Evolutionary conservation across 2,113 vertebrate species (phyloP), one percentile per base, ranked within the genome.

Genomic region (Psophia crepitans): DNA sequence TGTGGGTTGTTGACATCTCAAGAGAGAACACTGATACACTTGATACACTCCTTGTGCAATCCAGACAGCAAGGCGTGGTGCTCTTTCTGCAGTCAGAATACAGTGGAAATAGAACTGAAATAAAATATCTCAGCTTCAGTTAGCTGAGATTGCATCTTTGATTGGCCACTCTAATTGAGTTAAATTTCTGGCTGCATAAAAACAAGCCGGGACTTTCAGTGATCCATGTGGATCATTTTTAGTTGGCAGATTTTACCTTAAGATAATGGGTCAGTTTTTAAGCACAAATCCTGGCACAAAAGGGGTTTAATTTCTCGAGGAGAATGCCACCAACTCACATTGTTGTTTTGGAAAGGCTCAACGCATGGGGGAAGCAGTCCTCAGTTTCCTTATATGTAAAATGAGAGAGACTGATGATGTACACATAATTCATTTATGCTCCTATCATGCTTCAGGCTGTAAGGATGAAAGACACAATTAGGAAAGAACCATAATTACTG

Each of bases 381-480:
- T 96, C 75, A 94, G 93, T 97, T 96, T 95, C 79, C 71, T 84
- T 79, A 1, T 44, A 21, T 37, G 63, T 53, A 53, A 51, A 91
- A 49, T 81, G 63, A 85, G 81, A 84, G 76, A 93, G 89, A 78
- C 39, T 66, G 75, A 75, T 93, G 90, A 74, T 87, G 56, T 53
- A 39, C 63, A 80, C 35, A 48, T 94, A 77, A 94, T 95, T 94
- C 84, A 86, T 93, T 83, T 92, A 74, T 92, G 81, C 43, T 96
- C 32, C 77, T 87, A 53, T 84, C 88, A 23, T 37, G 37, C 92
- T 95, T 91, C 91, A 54, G 89, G 53, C 91, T 91, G 54, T 81
- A 84, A 35, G 48, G 46, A 84, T 91, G 91, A 93, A 90, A 96
- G 88, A 39, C 51, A 88, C 71, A 77, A 79, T 93, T 94, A 93